Base-by-base conservation (phyloP, 2,888 invertebrate species). In the Calameuta pallipes region DNA sequence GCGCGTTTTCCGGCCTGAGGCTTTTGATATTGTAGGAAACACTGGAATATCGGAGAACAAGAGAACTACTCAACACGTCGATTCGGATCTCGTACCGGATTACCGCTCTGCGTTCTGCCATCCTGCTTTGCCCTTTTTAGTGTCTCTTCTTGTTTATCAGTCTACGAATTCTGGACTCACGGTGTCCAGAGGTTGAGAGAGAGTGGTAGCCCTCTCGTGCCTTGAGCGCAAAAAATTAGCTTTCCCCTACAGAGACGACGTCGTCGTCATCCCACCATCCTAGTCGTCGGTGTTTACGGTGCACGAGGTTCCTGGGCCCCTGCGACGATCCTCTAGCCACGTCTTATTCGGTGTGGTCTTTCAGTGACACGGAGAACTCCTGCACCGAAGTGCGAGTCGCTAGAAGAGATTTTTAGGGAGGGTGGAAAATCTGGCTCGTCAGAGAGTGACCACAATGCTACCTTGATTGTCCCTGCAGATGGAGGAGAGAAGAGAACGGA, bases 401-500 rank as follows among this genome's bases (percentile, higher is more conserved):
- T 69, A 69, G 41, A 37, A 73, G 76, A 76, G 69, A 71, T 37
- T 70, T 76, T 71, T 76, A 78, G 78, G 76, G 76, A 78, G 78
- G 83, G 84, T 87, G 84, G 82, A 83, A 83, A 84, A 76, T 84
- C 84, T 84, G 83, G 84, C 85, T 83, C 85, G 83, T 82, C 87
- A 85, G 85, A 88, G 83, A 87, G 89, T 89, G 88, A 89, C 85
- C 86, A 85, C 87, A 85, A 83, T 87, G 88, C 89, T 89, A 90
- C 90, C 84, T 83, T 83, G 81, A 81, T 83, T 83, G 84, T 84
- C 83, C 85, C 84, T 87, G 86, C 91, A 92, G 91, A 91, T 90
- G 87, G 92, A 89, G 86, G 89, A 81, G 91, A 89, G 87, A 91
- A 91, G 90, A 91, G 89, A 89, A 88, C 87, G 86, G 88, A 91